A percentile compares a stretch with the other conserved stretches of the same genome.
These are phyloP conservation scores for Palythoa grandis DNA, from an alignment of 92 coral and sea anemone genomes.

Conservation along the genomic window DNA sequence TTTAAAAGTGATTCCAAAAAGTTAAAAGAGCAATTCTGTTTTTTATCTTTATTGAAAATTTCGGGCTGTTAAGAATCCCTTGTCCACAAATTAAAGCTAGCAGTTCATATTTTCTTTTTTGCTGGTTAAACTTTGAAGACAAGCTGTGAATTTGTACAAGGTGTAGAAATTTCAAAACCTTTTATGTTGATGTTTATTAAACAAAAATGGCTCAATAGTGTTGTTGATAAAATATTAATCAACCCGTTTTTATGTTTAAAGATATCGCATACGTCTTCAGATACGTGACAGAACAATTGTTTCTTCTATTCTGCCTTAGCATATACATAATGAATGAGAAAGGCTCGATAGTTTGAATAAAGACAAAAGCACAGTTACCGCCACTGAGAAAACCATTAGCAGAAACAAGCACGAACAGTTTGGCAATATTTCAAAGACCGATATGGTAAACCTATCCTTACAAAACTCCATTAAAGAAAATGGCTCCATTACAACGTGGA, in stretches of 20 bases:
- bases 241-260: neutral
- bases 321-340: slow-evolving; percentile 31
- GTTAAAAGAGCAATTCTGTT: slow-evolving; percentile 1
- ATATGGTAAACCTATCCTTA: neutral
- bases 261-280: neutral
- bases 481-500: neutral
- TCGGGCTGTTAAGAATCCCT: slow-evolving; percentile 13
- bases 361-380: slow-evolving; percentile 44
- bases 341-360: slow-evolving; percentile 15
- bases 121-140: slow-evolving; percentile 23
- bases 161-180: neutral
- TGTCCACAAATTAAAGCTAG: slow-evolving; percentile 14
- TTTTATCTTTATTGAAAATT: slow-evolving; percentile 4
- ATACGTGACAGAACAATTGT: slow-evolving; percentile 17
- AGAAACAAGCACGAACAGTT: neutral
- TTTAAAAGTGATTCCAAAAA: neutral
- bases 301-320: neutral
- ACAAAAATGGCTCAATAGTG: slow-evolving; percentile 22
- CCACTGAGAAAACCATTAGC: neutral
- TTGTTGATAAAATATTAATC: slow-evolving; percentile 41
- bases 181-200: slow-evolving; percentile 27
- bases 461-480: neutral
- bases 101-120: neutral
- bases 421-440: slow-evolving; percentile 9
- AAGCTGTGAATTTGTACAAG: slow-evolving; percentile 24